Evolutionary conservation across 1,140 invertebrate genomes (phyloP), one percentile per base, ranked within the genome.

Genomic region (Macrobrachium nipponense): DNA sequence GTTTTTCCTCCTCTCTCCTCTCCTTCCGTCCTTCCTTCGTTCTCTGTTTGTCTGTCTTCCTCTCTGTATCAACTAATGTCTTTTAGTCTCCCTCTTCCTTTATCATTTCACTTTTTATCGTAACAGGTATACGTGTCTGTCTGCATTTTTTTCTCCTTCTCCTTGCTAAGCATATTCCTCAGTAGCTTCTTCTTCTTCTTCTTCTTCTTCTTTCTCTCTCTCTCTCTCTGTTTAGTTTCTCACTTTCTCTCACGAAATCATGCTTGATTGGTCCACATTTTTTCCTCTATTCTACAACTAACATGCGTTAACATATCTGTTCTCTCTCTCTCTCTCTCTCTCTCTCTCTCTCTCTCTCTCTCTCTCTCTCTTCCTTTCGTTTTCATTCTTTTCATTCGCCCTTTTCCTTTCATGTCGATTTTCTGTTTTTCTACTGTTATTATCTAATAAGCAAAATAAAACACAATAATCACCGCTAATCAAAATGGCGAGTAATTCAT

Each of bases 11-110:
- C 66, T 10, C 66, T 36, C 5, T 70, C n/a, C n/a, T n/a, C 36
- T 70, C n/a, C n/a, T 70, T n/a, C 66, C n/a, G 20, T 36, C 36
- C n/a, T 1, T 20, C n/a, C 66, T 20, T 20, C 66, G 11, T 70
- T 15, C 12, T n/a, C 66, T 36, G 12, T 20, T 36, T 20, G 20
- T n/a, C 36, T 5, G 12, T n/a, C 36, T 36, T 36, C 66, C n/a
- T 14, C n/a, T 70, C 36, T 5, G 2, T n/a, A 23, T n/a, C 10
- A 2, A 14, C 36, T 5, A 11, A 15, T 12, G 10, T 70, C 27
- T 36, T 36, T 36, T 36, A 36, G 27, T 36, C 68, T 72, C 68
- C 23, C 68, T 72, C 68, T 72, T n/a, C 23, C 68, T 72, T 43
- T n/a, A n/a, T n/a, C 43, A 15, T 72, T 43, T 72, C 68, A 36